These are phyloP conservation scores for Cetonia aurata DNA, from an alignment of 2,888 invertebrate species.

Conservation along the genomic window DNA sequence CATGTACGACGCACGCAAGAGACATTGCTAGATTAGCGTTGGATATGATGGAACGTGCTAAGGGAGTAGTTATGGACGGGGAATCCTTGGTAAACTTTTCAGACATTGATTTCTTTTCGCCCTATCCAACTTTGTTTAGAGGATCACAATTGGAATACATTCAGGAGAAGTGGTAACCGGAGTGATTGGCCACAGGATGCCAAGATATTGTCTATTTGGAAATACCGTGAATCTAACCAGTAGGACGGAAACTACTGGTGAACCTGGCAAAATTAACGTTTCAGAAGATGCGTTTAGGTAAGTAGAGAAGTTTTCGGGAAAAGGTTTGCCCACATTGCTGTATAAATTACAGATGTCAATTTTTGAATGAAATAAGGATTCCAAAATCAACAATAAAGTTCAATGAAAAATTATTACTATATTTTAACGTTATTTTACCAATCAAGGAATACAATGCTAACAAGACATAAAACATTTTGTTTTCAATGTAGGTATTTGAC, in stretches of 20 bases:
- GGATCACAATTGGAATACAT: slow-evolving; percentile 94
- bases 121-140: slow-evolving; percentile 69
- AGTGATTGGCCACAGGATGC: slow-evolving; percentile 95
- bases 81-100: slow-evolving; percentile 82
- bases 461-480: too few relatives aligned
- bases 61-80: slow-evolving; percentile 88
- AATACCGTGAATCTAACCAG: slow-evolving; percentile 95
- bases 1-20: slow-evolving; percentile 89
- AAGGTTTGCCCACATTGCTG: too few relatives aligned
- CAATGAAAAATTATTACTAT: too few relatives aligned
- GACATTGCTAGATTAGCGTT: slow-evolving; percentile 91
- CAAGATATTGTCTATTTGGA: slow-evolving; percentile 92
- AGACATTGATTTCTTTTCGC: background rate
- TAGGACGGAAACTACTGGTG: slow-evolving; percentile 92
- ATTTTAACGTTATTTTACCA: too few relatives aligned
- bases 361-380: too few relatives aligned
- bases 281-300: slow-evolving; percentile 93
- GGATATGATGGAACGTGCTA: slow-evolving; percentile 95
- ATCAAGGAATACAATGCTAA: too few relatives aligned
- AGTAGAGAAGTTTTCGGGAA: too few relatives aligned
- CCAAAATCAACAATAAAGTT: too few relatives aligned
- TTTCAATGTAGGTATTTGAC: too few relatives aligned
- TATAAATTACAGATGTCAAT: too few relatives aligned
- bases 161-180: slow-evolving; percentile 95
- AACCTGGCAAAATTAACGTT: slow-evolving; percentile 89